Conservation (phyloP, 2,888 invertebrate genomes). For the Bedellia somnulentella region DNA sequence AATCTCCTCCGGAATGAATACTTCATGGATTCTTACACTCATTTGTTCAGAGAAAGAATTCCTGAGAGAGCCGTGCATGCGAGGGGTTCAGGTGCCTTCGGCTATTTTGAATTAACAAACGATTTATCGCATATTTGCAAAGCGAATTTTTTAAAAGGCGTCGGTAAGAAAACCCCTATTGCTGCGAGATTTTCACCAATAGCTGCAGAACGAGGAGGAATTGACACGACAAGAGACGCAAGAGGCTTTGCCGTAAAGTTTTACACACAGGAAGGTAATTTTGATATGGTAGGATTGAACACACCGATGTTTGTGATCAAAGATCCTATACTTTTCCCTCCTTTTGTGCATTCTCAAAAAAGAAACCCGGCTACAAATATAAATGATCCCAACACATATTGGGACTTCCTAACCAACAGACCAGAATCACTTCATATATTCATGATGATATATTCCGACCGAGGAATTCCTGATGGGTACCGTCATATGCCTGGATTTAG, state of each 20-base stretch:
- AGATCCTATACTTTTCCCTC: constrained; percentile 84
- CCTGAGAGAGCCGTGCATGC: constrained; percentile 92
- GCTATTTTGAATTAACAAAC: constrained; percentile 81
- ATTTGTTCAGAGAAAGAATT: constrained; percentile 84
- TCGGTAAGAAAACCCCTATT: constrained; percentile 78
- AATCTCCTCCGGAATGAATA: constrained; percentile 77
- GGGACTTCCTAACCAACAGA: constrained; percentile 85
- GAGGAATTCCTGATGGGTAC: constrained; percentile 87
- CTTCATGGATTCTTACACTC: constrained; percentile 71
- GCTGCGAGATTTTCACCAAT: constrained; percentile 79
- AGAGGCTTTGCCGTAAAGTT: constrained; percentile 90
- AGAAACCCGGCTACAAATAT: constrained; percentile 85
- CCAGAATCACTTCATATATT: constrained; percentile 86
- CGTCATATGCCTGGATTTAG: constrained; percentile 92
- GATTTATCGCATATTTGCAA: constrained; percentile 76
- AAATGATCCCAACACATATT: constrained; percentile 85
- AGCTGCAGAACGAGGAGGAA: constrained; percentile 81
- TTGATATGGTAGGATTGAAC: constrained; percentile 88
- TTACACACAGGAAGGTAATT: constrained; percentile 85
- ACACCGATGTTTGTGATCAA: constrained; percentile 87
- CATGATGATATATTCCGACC: constrained; percentile 79
- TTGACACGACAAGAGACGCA: constrained; percentile 83
- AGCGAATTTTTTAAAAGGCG: constrained; percentile 69
- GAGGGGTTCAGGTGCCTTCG: constrained; percentile 88
- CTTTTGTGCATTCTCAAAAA: constrained; percentile 91